Conservation (phyloP, 2,113 vertebrate genomes). For the Callopanchax toddi region DNA sequence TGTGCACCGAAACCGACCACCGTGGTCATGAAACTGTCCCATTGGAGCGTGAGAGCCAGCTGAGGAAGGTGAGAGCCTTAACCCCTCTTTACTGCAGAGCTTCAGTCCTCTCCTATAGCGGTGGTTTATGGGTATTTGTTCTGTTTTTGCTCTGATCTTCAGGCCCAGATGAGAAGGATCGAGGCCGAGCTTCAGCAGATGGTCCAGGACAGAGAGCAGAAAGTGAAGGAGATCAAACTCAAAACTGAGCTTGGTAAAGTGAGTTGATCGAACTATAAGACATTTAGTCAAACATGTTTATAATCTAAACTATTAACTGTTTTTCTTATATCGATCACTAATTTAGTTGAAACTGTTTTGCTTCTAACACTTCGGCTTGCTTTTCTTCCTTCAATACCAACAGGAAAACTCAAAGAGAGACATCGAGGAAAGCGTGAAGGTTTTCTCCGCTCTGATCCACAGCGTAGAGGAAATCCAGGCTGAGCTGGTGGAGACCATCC, state of each 20-base stretch:
- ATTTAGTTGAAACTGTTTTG: neutral
- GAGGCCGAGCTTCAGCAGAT: conserved; percentile 71
- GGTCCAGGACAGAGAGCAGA: conserved; percentile 75
- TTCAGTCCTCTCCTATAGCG: neutral
- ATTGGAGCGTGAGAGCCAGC: conserved; percentile 72
- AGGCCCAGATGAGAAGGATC: conserved; percentile 66
- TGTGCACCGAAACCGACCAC: conserved; percentile 76
- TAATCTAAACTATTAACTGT: too few relatives aligned
- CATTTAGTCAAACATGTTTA: too few relatives aligned
- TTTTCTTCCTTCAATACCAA: neutral
- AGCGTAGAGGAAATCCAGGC: conserved; percentile 64
- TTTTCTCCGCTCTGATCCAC: conserved; percentile 65
- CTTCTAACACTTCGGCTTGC: neutral
- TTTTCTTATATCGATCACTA: too few relatives aligned
- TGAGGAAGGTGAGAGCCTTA: conserved; percentile 67
- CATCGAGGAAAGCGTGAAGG: conserved; percentile 62
- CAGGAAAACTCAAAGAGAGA: conserved; percentile 72
- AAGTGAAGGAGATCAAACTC: conserved; percentile 75
- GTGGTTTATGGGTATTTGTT: neutral
- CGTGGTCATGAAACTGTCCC: conserved; percentile 67
- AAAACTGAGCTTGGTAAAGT: conserved; percentile 76
- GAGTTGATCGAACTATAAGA: too few relatives aligned
- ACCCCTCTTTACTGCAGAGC: accelerated
- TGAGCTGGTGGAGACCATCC: conserved; percentile 61
- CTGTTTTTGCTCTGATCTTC: neutral